Conservation (phyloP, 2,113 vertebrate genomes). For the Alligator sinensis region DNA sequence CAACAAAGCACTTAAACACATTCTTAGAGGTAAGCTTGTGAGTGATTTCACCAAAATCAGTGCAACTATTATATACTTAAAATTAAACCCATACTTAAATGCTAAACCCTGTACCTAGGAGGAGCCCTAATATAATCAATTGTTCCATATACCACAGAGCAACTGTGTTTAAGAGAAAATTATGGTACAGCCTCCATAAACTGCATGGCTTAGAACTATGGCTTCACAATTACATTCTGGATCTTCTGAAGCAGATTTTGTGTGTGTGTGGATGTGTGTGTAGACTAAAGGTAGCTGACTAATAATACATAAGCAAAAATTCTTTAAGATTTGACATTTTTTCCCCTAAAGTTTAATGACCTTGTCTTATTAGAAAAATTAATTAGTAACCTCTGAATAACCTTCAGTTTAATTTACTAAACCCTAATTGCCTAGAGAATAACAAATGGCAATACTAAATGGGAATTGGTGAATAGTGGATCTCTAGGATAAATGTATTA, state of each 20-base stretch:
- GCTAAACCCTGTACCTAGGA: neutral
- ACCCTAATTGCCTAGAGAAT: neutral
- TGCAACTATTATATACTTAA: neutral
- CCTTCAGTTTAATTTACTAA: too few species aligned
- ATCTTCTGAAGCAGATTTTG: neutral
- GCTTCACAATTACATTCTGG: fast-evolving
- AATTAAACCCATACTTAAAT: neutral
- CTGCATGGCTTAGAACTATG: neutral
- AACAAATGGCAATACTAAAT: neutral
- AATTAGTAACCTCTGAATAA: neutral
- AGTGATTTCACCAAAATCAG: neutral
- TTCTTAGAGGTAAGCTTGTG: neutral
- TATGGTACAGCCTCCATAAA: fast-evolving
- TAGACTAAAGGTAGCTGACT: neutral
- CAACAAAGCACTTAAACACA: neutral
- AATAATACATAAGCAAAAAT: neutral
- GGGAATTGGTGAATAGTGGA: neutral
- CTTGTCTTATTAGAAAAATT: neutral
- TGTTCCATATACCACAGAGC: too few species aligned
- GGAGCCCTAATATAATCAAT: neutral
- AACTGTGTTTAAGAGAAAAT: neutral
- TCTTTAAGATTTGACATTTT: neutral
- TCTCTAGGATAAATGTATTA: neutral
- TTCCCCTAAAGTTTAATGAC: neutral
- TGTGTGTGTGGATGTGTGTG: neutral